Base-by-base conservation (phyloP, 2,113 vertebrate genomes). In the Eupsittula cactorum region DNA sequence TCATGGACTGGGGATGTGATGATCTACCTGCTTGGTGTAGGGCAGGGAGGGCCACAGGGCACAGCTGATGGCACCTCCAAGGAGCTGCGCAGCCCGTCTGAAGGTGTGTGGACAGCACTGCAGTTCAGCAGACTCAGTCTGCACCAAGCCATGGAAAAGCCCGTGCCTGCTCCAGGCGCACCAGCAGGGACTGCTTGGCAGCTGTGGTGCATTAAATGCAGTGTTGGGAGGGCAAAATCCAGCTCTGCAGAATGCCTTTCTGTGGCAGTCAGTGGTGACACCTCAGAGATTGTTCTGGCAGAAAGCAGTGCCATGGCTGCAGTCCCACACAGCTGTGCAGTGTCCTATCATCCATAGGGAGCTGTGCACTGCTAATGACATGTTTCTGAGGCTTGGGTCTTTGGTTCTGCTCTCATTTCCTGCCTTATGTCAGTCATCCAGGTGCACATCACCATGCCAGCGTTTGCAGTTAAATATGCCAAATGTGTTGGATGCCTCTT, bases 161-260 rank as follows among this genome's bases (percentile, higher is more conserved):
- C 91, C 47, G 27, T 11, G 33, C 46, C 71, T 69, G 37, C 70
- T 49, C 23, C 63, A 31, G 84, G 70, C 0, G 1, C 55, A 52
- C 59, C 25, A 0, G 33, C 94, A 96, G 46, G 35, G 74, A 69
- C 64, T 12, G 13, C 69, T 79, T 15, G 52, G 80, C 97, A 97
- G 93, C 96, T 97, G 95, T 21, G 42, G 46, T 13, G 24, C 39
- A 74, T 93, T 94, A 90, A 82, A 90, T n/a, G 20, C 13, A 33
- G 79, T 0, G 0, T 3, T 90, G 41, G 41, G 41, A 76, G 28
- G 67, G 47, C 17, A 7, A 82, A 85, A 80, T 55, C 50, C 62
- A 91, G 21, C 27, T 59, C 19, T 42, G 16, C 18, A 65, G 33
- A 50, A n/a, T 5, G 3, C 13, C 64, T 74, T 74, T 11, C 23